A percentile compares a stretch with the other conserved stretches of the same genome.
These are phyloP conservation scores for Lepilemur septentrionalis DNA, from an alignment of 2,797 vertebrate species.

Conservation along the genomic window DNA sequence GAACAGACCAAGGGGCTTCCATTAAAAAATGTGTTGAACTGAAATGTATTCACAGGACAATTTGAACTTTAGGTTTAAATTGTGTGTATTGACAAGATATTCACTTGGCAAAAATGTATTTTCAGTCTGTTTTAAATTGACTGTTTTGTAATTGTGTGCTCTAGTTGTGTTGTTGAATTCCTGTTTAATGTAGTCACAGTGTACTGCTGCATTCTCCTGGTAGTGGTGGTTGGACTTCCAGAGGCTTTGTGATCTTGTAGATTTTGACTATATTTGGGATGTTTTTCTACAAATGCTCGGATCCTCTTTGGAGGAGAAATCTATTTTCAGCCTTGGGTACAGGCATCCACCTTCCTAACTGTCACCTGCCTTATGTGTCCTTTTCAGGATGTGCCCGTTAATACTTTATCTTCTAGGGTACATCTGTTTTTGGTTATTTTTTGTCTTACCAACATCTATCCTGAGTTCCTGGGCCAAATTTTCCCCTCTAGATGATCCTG, in stretches of 20 bases:
- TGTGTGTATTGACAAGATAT: not conserved
- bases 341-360: not conserved
- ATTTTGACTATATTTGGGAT: not conserved
- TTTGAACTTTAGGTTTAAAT: not conserved
- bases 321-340: not conserved
- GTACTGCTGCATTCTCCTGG: not conserved
- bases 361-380: not conserved
- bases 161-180: not conserved
- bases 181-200: not conserved
- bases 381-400: not conserved
- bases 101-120: not conserved
- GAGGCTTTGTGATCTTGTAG: not conserved
- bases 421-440: not conserved
- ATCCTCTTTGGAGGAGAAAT: not conserved
- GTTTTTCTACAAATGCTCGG: not conserved
- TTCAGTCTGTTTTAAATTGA: not conserved
- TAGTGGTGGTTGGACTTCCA: not conserved
- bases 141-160: not conserved
- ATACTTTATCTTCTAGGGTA: not conserved
- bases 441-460: not conserved
- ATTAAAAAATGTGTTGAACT: not conserved
- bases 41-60: not conserved
- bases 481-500: not conserved
- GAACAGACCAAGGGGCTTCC: not conserved
- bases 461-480: not conserved